Evolutionary conservation across 92 coral and sea anemone genomes (phyloP).

Genomic region (Epizoanthus fatuus): DNA sequence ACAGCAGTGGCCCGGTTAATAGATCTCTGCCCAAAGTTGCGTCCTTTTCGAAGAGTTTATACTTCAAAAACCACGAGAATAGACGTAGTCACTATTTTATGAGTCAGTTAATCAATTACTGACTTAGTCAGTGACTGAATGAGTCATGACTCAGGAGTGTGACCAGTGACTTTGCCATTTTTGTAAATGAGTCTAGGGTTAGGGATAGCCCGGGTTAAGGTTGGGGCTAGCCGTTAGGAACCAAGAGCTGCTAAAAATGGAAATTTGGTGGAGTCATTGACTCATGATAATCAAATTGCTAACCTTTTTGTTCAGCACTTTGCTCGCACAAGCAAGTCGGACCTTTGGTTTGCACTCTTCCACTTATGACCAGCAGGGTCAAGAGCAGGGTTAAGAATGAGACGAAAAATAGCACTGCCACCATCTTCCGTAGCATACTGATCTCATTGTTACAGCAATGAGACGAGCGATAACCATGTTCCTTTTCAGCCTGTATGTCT

Average conservation of each 20-base stretch:
- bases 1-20: background rate
- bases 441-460: slow-evolving; percentile 22
- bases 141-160: too few species aligned
- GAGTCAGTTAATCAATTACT: too few species aligned
- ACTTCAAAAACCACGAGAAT: too few species aligned
- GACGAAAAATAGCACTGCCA: background rate
- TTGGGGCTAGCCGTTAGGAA: too few species aligned
- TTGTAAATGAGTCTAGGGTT: too few species aligned
- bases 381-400: slow-evolving; percentile 23
- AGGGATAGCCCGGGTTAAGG: too few species aligned
- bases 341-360: slow-evolving; percentile 5
- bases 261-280: too few species aligned
- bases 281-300: background rate
- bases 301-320: slow-evolving; percentile 12
- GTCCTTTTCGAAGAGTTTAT: background rate
- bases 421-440: slow-evolving; percentile 19
- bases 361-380: slow-evolving; percentile 20
- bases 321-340: slow-evolving; percentile 12
- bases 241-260: background rate
- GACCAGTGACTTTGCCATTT: too few species aligned
- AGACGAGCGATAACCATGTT: background rate
- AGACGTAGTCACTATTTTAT: too few species aligned
- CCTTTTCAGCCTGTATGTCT: background rate
- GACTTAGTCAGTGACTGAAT: too few species aligned
- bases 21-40: background rate